Evolutionary conservation across 2,113 vertebrate species (phyloP), one percentile per base, ranked within the genome.

Genomic region (Tetrao urogallus): DNA sequence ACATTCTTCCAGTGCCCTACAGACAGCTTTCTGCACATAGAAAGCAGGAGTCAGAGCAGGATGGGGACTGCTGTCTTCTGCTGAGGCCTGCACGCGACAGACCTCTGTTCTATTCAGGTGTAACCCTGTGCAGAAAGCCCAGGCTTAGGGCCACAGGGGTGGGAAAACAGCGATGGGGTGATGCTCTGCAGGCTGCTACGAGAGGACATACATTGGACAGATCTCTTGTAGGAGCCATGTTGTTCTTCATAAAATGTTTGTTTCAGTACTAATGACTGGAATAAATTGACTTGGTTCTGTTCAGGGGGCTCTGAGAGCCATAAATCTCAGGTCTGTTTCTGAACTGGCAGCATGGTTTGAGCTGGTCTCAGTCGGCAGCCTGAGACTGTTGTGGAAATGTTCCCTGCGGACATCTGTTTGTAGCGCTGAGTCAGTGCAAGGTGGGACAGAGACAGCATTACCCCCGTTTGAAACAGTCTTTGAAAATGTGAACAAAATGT

Each of bases 401-500:
- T 94, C 84, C 82, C 70, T 1, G 0, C 22, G 73, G 94, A 76
- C 89, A 93, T 92, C 79, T 96, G 92, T 78, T 78, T 94, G 58
- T 92, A 25, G 54, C 25, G 16, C 86, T 95, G 94, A 96, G 89
- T 96, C 90, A 96, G 60, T 81, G 18, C 65, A 96, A 94, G 93
- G 85, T 94, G 79, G 86, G 69, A 90, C 65, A 85, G 86, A 89
- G 81, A 92, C 94, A 93, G 89, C 67, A 63, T 64, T 96, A 47
- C 67, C 78, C 78, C 42, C 2, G 66, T 89, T 95, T 71, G 82
- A 95, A 93, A 80, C 67, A 86, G 89, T 86, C 95, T 76, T 85
- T 80, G 71, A 72, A 91, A 83, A 92, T 89, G 88, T 75, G 88
- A 93, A 91, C 92, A 92, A 94, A 96, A 95, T 94, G 94, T 96